These are phyloP conservation scores for Carpatolechia fugitivella DNA, from an alignment of 2,888 invertebrate genomes.

Conservation along the genomic window DNA sequence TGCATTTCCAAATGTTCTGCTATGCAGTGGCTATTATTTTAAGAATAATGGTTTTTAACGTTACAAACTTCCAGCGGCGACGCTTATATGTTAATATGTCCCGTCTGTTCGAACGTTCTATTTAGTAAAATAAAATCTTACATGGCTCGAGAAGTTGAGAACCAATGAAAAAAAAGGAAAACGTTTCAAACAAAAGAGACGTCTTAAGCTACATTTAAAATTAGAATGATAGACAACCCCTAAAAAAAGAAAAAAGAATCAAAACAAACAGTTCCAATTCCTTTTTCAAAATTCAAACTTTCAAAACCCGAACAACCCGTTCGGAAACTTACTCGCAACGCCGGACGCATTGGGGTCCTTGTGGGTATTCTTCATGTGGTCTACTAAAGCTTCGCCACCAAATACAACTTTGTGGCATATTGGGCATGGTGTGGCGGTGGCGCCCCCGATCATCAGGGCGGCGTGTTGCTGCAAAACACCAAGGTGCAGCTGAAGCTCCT, in stretches of 20 bases:
- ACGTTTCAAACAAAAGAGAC: constrained; percentile 35
- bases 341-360: constrained; percentile 94
- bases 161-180: constrained; percentile 8
- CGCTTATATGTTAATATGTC: constrained; percentile 65
- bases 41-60: constrained; percentile 17
- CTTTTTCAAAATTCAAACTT: constrained; percentile 12
- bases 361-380: constrained; percentile 97
- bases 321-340: constrained; percentile 89
- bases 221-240: constrained; percentile 8
- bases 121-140: constrained; percentile 21
- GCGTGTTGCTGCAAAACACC: constrained; percentile 98
- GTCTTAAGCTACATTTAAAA: constrained; percentile 14
- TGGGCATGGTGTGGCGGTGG: constrained; percentile 94
- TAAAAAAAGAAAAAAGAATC: constrained; percentile 16
- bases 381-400: constrained; percentile 95
- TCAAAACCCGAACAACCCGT: constrained; percentile 35
- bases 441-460: constrained; percentile 93
- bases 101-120: constrained; percentile 44
- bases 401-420: constrained; percentile 97
- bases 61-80: constrained; percentile 68
- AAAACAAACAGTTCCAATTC: constrained; percentile 4
- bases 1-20: constrained; percentile 44
- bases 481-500: constrained; percentile 95
- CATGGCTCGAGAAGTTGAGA: background rate
- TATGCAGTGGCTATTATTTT: constrained; percentile 21